Evolutionary conservation across 2,888 invertebrate genomes (phyloP).

Genomic region (Pardosa pseudoannulata): DNA sequence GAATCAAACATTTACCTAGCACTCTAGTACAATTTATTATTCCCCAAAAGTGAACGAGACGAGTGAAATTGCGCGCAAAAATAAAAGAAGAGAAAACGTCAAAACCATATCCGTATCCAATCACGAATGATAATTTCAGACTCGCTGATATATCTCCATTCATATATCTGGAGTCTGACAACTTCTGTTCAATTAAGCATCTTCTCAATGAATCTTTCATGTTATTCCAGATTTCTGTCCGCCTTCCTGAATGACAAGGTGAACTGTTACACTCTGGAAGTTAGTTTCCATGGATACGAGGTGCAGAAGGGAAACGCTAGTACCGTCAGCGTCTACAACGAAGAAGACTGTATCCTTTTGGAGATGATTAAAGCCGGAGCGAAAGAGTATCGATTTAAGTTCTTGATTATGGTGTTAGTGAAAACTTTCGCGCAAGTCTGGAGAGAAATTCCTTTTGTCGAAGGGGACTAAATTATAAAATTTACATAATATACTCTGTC

Average conservation of each 20-base stretch:
- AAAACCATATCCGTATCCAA: neutral
- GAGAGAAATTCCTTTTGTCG: neutral
- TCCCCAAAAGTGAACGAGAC: too few species aligned
- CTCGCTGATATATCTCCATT: neutral
- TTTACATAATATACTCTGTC: too few species aligned
- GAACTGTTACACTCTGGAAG: constrained; percentile 92
- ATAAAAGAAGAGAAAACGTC: neutral
- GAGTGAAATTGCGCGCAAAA: neutral
- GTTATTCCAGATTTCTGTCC: constrained; percentile 81
- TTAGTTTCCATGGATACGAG: constrained; percentile 91
- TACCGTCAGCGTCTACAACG: constrained; percentile 88
- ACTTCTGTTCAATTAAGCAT: constrained; percentile 22
- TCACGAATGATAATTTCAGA: neutral
- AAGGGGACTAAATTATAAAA: too few species aligned
- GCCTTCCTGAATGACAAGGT: constrained; percentile 86
- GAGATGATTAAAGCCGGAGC: neutral
- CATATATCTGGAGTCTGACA: neutral
- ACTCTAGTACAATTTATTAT: too few species aligned
- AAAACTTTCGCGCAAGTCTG: neutral
- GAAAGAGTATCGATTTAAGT: neutral
- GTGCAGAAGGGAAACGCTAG: constrained; percentile 81
- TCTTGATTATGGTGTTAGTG: neutral
- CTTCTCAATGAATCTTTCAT: constrained; percentile 18
- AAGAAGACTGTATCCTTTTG: constrained; percentile 94
- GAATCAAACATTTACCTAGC: too few species aligned